Percentiles rank a stretch among this genome's conserved stretches.
Conservation (phyloP, 2,797 vertebrate genomes). For the Liparis tanakae region DNA sequence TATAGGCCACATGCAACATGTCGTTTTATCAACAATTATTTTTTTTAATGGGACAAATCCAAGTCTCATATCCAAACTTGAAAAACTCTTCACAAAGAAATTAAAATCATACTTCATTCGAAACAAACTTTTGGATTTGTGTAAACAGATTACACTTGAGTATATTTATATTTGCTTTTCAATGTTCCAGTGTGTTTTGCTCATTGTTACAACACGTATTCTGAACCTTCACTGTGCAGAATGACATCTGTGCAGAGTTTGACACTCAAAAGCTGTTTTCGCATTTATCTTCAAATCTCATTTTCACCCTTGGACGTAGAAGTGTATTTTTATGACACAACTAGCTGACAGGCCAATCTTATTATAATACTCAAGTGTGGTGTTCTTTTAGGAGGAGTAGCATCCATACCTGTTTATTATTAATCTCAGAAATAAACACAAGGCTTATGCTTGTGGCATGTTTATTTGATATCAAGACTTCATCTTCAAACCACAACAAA, state of each 20-base stretch:
- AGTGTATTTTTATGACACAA: neutral
- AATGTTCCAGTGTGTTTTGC: neutral
- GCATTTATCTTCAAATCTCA: neutral
- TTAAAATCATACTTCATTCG: neutral
- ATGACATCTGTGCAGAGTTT: no score
- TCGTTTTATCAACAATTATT: neutral
- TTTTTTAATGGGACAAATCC: neutral
- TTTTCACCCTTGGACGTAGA: neutral
- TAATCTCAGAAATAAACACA: constrained; percentile 22
- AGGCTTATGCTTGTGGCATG: constrained; percentile 13
- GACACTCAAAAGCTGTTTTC: neutral
- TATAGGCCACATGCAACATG: neutral
- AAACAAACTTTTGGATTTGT: neutral
- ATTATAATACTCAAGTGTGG: neutral
- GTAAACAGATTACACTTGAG: neutral
- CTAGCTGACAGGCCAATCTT: neutral
- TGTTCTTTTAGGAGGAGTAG: neutral
- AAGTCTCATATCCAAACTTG: neutral
- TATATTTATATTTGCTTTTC: neutral
- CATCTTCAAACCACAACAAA: constrained; percentile 28
- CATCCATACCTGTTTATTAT: neutral
- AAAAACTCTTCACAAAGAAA: neutral
- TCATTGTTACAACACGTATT: neutral
- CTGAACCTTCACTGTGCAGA: neutral
- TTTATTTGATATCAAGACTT: constrained; percentile 34